Conservation (phyloP, 2,797 vertebrate genomes). For the Sorex maritimensis region DNA sequence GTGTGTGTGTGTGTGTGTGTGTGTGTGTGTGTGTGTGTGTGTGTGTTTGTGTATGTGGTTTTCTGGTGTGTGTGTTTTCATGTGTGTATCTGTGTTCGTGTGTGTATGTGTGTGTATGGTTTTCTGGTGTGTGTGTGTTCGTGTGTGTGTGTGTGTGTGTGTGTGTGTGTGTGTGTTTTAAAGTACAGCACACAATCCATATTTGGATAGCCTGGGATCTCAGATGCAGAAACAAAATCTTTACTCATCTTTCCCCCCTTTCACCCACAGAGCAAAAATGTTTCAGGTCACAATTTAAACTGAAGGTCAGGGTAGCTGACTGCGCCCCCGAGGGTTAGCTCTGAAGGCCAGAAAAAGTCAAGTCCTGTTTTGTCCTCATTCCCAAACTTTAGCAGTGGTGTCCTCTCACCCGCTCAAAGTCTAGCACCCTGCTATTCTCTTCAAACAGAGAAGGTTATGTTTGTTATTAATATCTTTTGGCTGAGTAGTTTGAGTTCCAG, state of each 20-base stretch:
- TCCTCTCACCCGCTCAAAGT: slow-evolving; percentile 34
- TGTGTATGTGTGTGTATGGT: not conserved
- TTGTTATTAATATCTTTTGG: slow-evolving; percentile 34
- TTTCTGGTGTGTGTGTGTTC: not conserved
- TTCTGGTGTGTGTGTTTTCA: too few species aligned
- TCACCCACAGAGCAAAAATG: slow-evolving; percentile 52
- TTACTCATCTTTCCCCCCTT: too few species aligned
- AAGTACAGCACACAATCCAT: too few species aligned
- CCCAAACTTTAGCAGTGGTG: slow-evolving; percentile 53
- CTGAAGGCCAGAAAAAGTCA: slow-evolving; percentile 54
- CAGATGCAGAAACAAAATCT: too few species aligned
- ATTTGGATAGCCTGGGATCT: too few species aligned
- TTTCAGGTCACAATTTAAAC: slow-evolving; percentile 25
- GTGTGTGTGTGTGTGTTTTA: too few species aligned
- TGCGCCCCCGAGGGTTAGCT: slow-evolving; percentile 18
- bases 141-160: not conserved
- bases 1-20: not conserved
- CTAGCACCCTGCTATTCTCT: slow-evolving; percentile 12
- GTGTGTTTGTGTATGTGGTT: too few species aligned
- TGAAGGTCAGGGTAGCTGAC: slow-evolving; percentile 51
- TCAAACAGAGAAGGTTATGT: slow-evolving; percentile 19
- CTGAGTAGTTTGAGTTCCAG: slow-evolving; percentile 6
- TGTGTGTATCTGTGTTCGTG: too few species aligned
- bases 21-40: too few species aligned
- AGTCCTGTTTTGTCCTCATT: slow-evolving; percentile 27